Evolutionary conservation across 2,797 vertebrate genomes (phyloP), one percentile per base, ranked within the genome.

Genomic region (Protonibea diacanthus): DNA sequence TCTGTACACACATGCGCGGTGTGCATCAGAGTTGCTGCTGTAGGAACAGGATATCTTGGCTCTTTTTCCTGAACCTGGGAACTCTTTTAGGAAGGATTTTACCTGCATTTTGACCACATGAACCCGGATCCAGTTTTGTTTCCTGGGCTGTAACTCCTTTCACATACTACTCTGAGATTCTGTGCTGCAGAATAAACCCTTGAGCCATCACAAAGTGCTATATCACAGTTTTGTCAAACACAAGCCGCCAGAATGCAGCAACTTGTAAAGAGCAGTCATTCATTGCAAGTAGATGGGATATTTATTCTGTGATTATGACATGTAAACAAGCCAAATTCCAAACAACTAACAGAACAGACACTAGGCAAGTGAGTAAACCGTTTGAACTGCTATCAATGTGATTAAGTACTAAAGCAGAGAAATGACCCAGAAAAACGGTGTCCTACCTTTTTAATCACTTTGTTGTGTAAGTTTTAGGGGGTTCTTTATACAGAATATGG

Each of bases 1-100:
- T 45, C 49, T 68, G 59, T 11, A 14, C 15, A 17, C 17, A 44
- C 40, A 12, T 0, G 12, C 33, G 17, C 42, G 52, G 29, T 61
- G 44, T 23, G 14, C 23, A 17, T 53, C 11, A 38, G 27, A 63
- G 53, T 49, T 60, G 12, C 48, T 74, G 56, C 53, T 52, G 42
- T n/a, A 63, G 11, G 45, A 77, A 11, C 5, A 61, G 15, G 52
- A 71, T 65, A 1, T 38, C 3, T 3, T 33, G 10, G 47, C 20
- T 51, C 42, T 64, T 78, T 82, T 70, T 29, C 38, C 42, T 51
- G 44, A 79, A 77, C 27, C 2, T 4, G 13, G 29, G n/a, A 71
- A 23, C 13, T 6, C 23, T 53, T 73, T 66, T 13, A 44, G 17
- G 48, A 72, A 61, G 40, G 56, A 27, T 44, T 38, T 17, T 53